Evolutionary conservation across 2,797 vertebrate genomes (phyloP).

Genomic region (Channa striata): DNA sequence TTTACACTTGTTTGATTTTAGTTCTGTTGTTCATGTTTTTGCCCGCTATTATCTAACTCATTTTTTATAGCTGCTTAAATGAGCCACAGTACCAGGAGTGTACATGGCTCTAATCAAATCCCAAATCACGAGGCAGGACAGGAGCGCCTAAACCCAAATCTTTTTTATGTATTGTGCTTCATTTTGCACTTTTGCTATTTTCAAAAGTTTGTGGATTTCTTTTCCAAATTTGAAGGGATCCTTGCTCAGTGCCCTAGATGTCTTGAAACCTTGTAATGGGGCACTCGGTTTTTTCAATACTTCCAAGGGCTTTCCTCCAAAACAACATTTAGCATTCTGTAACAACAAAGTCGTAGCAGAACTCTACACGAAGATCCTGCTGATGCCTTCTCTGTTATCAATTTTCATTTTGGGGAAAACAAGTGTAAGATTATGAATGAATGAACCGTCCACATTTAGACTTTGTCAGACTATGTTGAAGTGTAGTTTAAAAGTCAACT

Average conservation of each 20-base stretch:
- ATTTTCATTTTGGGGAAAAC: neutral
- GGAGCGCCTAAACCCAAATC: neutral
- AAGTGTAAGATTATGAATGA: neutral
- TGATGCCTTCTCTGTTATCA: neutral
- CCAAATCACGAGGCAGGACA: too few relatives aligned
- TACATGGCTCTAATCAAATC: too few relatives aligned
- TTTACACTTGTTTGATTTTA: neutral
- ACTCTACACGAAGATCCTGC: neutral
- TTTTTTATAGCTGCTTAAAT: too few relatives aligned
- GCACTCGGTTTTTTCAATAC: too few relatives aligned
- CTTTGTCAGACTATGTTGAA: neutral
- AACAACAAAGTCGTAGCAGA: neutral
- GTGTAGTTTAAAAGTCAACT: slow-evolving; percentile 17
- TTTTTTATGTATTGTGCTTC: neutral
- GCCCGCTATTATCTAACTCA: too few relatives aligned
- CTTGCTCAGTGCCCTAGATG: neutral
- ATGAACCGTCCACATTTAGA: neutral
- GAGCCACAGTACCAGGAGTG: too few relatives aligned
- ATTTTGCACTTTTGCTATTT: too few relatives aligned
- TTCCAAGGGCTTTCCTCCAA: neutral
- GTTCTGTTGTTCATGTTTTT: neutral
- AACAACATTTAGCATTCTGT: neutral
- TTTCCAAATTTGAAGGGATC: too few relatives aligned
- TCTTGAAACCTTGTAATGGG: neutral
- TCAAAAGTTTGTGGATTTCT: too few relatives aligned